phyloP scores from a whole-genome alignment of 1,140 invertebrate species.

The Colletes latitarsis region DNA sequence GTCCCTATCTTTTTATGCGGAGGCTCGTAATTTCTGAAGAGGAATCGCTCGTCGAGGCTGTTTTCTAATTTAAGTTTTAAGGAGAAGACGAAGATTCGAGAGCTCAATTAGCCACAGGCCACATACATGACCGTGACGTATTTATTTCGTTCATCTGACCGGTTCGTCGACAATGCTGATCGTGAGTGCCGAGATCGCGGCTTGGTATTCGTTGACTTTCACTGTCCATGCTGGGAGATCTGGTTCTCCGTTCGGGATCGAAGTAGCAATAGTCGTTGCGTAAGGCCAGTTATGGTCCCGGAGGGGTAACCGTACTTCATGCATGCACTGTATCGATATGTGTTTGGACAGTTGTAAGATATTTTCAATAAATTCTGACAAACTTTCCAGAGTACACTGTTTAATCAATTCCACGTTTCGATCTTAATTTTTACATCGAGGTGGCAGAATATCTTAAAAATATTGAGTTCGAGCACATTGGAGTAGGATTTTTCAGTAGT shows the following conservation, averaged over 20 bases:
- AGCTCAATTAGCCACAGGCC: neutral
- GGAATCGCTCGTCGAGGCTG: neutral
- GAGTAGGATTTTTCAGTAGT: too few relatives aligned
- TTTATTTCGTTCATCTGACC: constrained; percentile 47
- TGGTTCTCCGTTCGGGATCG: constrained; percentile 65
- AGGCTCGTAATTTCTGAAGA: too few relatives aligned
- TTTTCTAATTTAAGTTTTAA: neutral
- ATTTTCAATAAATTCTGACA: neutral
- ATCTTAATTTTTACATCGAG: too few relatives aligned
- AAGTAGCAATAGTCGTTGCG: constrained; percentile 60
- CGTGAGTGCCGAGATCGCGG: constrained; percentile 24
- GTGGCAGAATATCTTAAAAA: too few relatives aligned
- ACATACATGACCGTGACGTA: constrained; percentile 41
- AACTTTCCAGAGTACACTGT: too few relatives aligned
- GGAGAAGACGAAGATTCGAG: neutral
- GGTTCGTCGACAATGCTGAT: constrained; percentile 40
- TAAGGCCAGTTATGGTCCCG: constrained; percentile 54
- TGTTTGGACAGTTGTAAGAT: neutral
- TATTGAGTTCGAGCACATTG: too few relatives aligned
- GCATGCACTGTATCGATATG: constrained; percentile 4
- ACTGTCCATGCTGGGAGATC: constrained; percentile 70
- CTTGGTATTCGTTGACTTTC: constrained; percentile 70
- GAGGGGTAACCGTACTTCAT: constrained; percentile 27
- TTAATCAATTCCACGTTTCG: too few relatives aligned
- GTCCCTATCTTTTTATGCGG: too few relatives aligned